Evolutionary conservation across 2,888 invertebrate genomes (phyloP).

Genomic region (Apamea anceps): DNA sequence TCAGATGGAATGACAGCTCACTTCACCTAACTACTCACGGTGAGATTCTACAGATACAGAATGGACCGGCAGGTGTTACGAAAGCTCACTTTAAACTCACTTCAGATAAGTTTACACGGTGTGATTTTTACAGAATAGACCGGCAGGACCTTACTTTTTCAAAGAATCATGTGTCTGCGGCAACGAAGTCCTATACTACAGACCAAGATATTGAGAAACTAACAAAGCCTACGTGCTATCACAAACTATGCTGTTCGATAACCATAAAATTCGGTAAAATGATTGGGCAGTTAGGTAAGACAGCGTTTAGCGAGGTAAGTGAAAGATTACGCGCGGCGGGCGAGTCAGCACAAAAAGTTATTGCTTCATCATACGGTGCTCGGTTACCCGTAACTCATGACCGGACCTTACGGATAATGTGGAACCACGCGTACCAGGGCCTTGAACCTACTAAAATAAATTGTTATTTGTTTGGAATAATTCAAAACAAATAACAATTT

Average conservation of each 20-base stretch:
- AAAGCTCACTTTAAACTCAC: too few relatives aligned
- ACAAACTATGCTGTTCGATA: constrained; percentile 11
- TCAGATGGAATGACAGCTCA: too few relatives aligned
- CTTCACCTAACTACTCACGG: too few relatives aligned
- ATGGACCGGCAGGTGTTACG: too few relatives aligned
- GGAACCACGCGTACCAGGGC: constrained; percentile 1
- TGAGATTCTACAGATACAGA: too few relatives aligned
- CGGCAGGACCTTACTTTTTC: not conserved
- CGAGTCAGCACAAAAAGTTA: constrained; percentile 71
- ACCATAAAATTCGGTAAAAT: constrained; percentile 56
- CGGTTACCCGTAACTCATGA: constrained; percentile 50
- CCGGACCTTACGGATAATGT: constrained; percentile 40
- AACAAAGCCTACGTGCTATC: constrained; percentile 9
- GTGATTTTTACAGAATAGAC: too few relatives aligned
- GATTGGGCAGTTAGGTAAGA: constrained; percentile 50
- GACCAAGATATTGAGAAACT: not conserved
- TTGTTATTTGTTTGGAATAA: constrained; percentile 8
- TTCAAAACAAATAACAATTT: not conserved
- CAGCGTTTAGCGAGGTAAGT: constrained; percentile 54
- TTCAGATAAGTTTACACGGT: too few relatives aligned
- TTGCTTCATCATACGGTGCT: constrained; percentile 62
- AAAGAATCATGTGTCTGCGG: not conserved
- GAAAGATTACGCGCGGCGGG: constrained; percentile 52
- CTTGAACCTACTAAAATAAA: constrained; percentile 16
- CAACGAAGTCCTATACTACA: not conserved